Evolutionary conservation across 2,888 invertebrate genomes (phyloP).

Genomic region (Euplagia quadripunctaria): DNA sequence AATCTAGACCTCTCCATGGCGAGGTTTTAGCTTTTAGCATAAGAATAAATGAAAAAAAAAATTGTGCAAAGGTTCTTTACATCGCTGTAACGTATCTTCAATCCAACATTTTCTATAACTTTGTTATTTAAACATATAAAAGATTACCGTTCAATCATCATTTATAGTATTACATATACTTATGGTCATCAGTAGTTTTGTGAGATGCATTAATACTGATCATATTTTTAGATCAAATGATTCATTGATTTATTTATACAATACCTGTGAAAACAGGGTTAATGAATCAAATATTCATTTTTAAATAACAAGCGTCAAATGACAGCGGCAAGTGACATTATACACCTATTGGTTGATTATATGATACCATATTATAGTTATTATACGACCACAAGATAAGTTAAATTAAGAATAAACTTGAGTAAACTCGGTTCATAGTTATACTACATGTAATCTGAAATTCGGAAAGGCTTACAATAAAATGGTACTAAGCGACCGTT

Average conservation of each 20-base stretch:
- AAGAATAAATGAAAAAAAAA: no score
- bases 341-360: background rate
- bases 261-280: background rate
- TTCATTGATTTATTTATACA: conserved; percentile 1
- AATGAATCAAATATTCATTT: background rate
- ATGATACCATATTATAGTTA: no score
- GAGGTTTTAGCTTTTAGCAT: no score
- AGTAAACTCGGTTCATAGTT: background rate
- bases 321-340: background rate
- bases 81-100: no score
- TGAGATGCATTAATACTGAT: background rate
- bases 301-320: background rate
- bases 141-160: background rate
- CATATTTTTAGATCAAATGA: background rate
- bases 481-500: conserved; percentile 36
- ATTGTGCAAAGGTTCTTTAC: background rate
- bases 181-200: background rate
- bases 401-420: background rate
- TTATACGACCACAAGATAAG: background rate
- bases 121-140: background rate
- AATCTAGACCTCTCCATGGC: background rate
- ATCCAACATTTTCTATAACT: no score
- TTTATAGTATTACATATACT: background rate
- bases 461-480: conserved; percentile 3
- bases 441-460: conserved; percentile 7